A percentile compares a stretch with the other conserved stretches of the same genome.
phyloP scores from a whole-genome alignment of 1,140 invertebrate species.

The Nylanderia fulva region DNA sequence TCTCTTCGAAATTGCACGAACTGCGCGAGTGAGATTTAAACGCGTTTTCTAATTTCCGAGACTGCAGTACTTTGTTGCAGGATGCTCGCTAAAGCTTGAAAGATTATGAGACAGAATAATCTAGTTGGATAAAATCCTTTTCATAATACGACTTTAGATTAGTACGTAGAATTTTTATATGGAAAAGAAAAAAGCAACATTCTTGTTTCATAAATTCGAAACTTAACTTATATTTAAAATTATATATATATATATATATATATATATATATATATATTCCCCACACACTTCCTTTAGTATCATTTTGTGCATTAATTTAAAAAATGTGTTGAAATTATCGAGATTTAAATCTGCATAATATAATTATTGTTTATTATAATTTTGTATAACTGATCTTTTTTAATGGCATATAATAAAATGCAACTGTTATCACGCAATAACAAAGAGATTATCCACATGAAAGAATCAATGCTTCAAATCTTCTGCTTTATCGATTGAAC shows the following conservation, averaged over 20 bases:
- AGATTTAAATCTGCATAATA: not conserved
- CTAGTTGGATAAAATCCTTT: not conserved
- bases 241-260: too few species aligned
- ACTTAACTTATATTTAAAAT: not conserved
- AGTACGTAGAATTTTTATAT: not conserved
- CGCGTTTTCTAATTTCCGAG: constrained; percentile 39
- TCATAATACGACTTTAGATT: constrained; percentile 11
- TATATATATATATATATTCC: too few species aligned
- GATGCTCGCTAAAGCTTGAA: constrained; percentile 4
- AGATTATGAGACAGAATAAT: not conserved
- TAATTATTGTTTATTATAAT: not conserved
- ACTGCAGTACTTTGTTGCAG: constrained; percentile 16
- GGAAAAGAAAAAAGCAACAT: not conserved
- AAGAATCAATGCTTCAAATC: too few species aligned
- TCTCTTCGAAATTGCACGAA: constrained; percentile 19
- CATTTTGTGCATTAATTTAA: not conserved
- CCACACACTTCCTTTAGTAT: not conserved
- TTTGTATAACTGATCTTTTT: not conserved
- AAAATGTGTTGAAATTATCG: not conserved
- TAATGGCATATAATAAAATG: not conserved
- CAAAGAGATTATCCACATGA: not conserved
- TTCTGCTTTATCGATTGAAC: constrained; percentile 26
- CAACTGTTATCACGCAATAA: not conserved
- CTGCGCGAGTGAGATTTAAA: constrained; percentile 55
- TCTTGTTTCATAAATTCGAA: not conserved